A percentile compares a stretch with the other conserved stretches of the same genome.
Evolutionary conservation across 2,888 invertebrate genomes (phyloP).

Genomic region (Halocaridina rubra): DNA sequence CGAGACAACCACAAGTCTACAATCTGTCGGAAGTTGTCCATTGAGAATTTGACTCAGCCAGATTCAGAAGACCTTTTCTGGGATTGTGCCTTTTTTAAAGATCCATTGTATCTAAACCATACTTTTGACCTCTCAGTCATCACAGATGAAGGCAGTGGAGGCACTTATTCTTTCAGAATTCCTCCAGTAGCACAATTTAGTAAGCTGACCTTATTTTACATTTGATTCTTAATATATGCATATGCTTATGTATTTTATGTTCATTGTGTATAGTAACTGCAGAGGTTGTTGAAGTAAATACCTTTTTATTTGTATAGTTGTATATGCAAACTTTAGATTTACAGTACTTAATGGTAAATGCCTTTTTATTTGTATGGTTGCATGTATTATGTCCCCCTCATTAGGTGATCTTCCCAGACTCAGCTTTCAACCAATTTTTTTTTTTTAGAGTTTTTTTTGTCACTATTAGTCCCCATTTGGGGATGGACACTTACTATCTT

Average conservation of each 20-base stretch:
- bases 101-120: not conserved
- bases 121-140: not conserved
- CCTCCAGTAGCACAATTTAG: not conserved
- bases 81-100: conserved; percentile 1
- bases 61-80: not conserved
- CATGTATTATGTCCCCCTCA: too few species aligned
- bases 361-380: too few species aligned
- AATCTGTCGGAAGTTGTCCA: not conserved
- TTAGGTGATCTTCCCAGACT: too few species aligned
- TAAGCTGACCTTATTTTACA: not conserved
- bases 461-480: too few species aligned
- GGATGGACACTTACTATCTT: too few species aligned
- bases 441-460: too few species aligned
- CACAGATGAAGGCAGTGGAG: conserved; percentile 5
- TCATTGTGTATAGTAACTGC: not conserved
- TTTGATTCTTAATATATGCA: not conserved
- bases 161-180: not conserved
- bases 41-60: not conserved
- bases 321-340: too few species aligned
- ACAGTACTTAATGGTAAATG: too few species aligned
- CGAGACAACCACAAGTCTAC: not conserved
- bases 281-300: too few species aligned
- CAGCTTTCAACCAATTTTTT: too few species aligned
- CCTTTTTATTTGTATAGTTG: too few species aligned
- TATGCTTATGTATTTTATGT: not conserved